Conservation (phyloP, 2,113 vertebrate genomes). For the Emberiza fucata region DNA sequence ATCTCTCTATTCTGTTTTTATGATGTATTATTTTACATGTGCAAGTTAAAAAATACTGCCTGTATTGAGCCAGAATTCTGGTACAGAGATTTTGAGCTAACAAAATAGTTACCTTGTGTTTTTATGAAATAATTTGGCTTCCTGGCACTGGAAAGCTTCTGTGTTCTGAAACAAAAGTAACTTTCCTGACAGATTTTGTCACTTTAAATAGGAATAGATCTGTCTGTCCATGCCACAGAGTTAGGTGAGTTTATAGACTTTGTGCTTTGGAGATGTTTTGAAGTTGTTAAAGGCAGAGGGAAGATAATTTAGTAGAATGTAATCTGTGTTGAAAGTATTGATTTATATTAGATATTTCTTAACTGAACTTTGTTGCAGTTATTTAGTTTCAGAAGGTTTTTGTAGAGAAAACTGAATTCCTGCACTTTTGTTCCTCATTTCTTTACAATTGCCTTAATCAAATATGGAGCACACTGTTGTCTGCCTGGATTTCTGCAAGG, state of each 20-base stretch:
- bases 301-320: neutral
- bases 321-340: neutral
- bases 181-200: neutral
- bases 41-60: neutral
- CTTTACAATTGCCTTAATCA: constrained; percentile 19
- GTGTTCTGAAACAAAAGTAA: neutral
- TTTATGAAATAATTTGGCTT: neutral
- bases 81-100: neutral
- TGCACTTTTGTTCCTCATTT: neutral
- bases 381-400: neutral
- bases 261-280: neutral
- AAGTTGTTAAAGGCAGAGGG: neutral
- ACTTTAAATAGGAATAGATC: neutral
- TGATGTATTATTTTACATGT: neutral
- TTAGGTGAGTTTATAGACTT: neutral
- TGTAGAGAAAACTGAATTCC: neutral
- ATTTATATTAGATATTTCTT: neutral
- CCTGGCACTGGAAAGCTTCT: neutral
- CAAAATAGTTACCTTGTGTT: neutral
- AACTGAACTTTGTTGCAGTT: neutral
- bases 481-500: neutral
- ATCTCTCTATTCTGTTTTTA: neutral
- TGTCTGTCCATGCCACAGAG: neutral
- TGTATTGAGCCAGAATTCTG: neutral
- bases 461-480: neutral